Base-by-base conservation (phyloP, 2,113 vertebrate species). In the Silurus asotus region DNA sequence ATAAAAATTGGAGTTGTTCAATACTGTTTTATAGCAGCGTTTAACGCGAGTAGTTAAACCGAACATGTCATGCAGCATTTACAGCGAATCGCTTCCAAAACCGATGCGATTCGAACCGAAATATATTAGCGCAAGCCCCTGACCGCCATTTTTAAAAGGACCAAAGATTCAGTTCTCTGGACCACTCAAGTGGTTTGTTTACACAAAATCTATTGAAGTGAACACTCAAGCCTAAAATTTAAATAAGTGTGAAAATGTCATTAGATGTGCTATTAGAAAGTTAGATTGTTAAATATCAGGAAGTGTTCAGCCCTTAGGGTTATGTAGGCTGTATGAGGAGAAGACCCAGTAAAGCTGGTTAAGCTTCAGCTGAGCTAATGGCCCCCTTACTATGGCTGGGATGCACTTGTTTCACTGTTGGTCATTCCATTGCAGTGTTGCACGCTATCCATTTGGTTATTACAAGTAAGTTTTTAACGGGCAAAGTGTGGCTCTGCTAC, bases 401-500 rank as follows among this genome's bases (percentile, higher is more conserved):
- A 78, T 55, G 51, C 49, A 20, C 56, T 28, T 28, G 70, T 62
- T 45, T 20, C 5, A 3, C 61, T 72, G 83, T 64, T 67, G 25
- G 20, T 72, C 86, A 84, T 87, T 84, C 56, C 25, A 45, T 72
- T 55, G 25, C 74, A 23, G 28, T 55, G 65, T 72, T 80, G 14
- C 51, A 65, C 48, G 3, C 45, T 55, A 8, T 61, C 77, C 77
- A 45, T 58, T 45, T 70, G 55, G 45, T 74, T 37, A 59, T 72
- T 84, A 56, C 45, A 65, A 28, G 72, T 15, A 8, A 14, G 67
- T 61, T 75, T 67, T 75, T 67, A 76, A 75, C 0, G 69, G 78
- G 78, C 76, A 88, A 85, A 88, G 87, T 88, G 87, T 76, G 84
- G 87, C 80, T 85, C 23, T 53, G 23, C 49, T 81, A n/a, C 28